These are phyloP conservation scores for Lamellibrachia columna DNA, from an alignment of 2,888 invertebrate genomes.

Conservation along the genomic window DNA sequence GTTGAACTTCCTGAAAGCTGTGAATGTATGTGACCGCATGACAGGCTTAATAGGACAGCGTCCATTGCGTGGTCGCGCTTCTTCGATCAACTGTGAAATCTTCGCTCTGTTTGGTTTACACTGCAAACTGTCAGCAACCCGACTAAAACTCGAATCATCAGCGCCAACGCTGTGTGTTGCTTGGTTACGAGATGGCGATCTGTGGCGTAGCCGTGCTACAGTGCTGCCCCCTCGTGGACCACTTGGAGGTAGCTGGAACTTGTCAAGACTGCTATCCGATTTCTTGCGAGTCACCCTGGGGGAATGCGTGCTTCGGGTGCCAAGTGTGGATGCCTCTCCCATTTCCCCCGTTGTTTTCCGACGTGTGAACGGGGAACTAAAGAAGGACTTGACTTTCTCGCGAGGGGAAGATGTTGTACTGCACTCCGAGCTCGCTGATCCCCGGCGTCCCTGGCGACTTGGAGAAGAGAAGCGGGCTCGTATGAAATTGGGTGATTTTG, in stretches of 20 bases:
- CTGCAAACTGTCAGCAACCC: not conserved
- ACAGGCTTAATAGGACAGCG: not conserved
- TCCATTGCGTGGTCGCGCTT: not conserved
- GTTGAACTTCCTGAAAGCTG: not conserved
- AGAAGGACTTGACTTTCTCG: constrained; percentile 16
- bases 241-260: not conserved
- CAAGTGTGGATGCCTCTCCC: not conserved
- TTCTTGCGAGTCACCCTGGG: not conserved
- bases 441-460: not conserved
- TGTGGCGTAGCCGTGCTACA: not conserved
- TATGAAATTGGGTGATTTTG: not conserved
- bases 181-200: not conserved
- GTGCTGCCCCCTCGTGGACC: constrained; percentile 12
- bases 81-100: not conserved
- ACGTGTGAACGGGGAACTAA: not conserved
- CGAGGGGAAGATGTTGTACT: not conserved
- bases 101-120: not conserved
- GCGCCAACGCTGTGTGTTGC: not conserved
- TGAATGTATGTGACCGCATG: not conserved
- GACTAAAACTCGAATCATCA: not conserved
- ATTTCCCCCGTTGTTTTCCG: not conserved
- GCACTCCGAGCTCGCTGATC: not conserved
- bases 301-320: not conserved
- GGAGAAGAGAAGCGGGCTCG: not conserved
- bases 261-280: not conserved